A percentile compares a stretch with the other conserved stretches of the same genome.
Evolutionary conservation across 2,797 vertebrate species (phyloP).

Genomic region (Poeciliopsis infans): DNA sequence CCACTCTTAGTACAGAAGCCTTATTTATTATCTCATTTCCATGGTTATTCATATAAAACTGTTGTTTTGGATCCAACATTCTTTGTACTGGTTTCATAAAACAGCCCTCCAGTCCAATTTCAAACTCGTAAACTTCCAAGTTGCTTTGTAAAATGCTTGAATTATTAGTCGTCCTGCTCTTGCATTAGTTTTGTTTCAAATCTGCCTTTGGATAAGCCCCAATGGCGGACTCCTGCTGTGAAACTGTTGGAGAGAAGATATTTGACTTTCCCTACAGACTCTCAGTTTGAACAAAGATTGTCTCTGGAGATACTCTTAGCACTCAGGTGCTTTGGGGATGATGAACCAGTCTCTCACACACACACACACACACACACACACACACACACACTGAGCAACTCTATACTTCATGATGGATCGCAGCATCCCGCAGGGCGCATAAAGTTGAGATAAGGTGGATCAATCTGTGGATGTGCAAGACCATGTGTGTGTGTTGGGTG

Average conservation of each 20-base stretch:
- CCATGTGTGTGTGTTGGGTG: constrained; percentile 19
- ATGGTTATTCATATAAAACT: background rate
- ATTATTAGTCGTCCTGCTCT: background rate
- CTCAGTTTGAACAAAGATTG: constrained; percentile 34
- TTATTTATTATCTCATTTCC: background rate
- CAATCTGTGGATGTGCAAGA: constrained; percentile 33
- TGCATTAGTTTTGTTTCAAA: background rate
- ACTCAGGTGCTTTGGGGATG: constrained; percentile 29
- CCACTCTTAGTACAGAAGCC: background rate
- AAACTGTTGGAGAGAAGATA: constrained; percentile 13
- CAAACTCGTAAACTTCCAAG: background rate
- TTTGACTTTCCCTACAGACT: constrained; percentile 30
- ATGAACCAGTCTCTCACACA: constrained; percentile 35
- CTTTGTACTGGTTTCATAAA: background rate
- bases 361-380: constrained; percentile 8
- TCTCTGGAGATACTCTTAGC: constrained; percentile 40
- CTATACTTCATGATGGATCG: constrained; percentile 34
- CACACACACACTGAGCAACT: constrained; percentile 30
- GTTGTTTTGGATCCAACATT: background rate
- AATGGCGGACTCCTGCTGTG: background rate
- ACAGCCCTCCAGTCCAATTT: background rate
- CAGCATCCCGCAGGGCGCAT: constrained; percentile 19
- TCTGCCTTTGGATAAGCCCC: background rate
- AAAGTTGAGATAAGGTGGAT: constrained; percentile 45
- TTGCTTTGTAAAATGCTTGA: background rate